Base-by-base conservation (phyloP, 2,113 vertebrate genomes). In the Corydoras sp. region DNA sequence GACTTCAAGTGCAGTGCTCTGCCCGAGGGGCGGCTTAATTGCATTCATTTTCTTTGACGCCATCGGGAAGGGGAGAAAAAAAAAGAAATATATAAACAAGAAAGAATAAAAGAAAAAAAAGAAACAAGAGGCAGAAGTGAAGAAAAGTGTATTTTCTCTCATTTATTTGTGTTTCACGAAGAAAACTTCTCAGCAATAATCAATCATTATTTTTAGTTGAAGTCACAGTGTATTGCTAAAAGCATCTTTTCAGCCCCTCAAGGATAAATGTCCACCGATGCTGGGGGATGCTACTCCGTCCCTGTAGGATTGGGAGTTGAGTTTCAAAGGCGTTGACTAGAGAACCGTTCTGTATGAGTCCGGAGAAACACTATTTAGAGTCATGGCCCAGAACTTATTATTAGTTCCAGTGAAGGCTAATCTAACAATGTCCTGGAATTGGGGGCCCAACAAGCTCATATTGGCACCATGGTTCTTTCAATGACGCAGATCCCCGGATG, bases 111-210 rank as follows among this genome's bases (percentile, higher is more conserved):
- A 73, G 59, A 62, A 51, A 58, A 60, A 78, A 77, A 68, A 71
- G 79, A 75, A 74, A 79, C 81, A 50, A 51, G 50, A n/a, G 10
- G 2, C 13, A 62, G 13, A 10, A 12, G 51, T 53, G 14, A n/a
- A 7, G 13, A n/a, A 56, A 11, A 1, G 9, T 30, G 50, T 69
- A 60, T 53, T 88, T 80, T 81, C 69, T 60, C 83, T 82, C 85
- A 85, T 82, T 87, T 81, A 90, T 90, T 92, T 89, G 18, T 79
- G 73, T 89, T 91, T 86, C 91, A 88, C 83, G 80, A 78, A 85
- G 77, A 83, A 86, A 80, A 86, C 71, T 87, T 81, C 84, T 83
- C 82, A 83, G 86, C 86, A 83, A 84, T 86, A 91, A 92, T 89
- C 90, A 92, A 92, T 89, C 88, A 90, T 87, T 85, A 79, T 84